Conservation (phyloP, 2,888 invertebrate species). For the Odiellus spinosus region DNA sequence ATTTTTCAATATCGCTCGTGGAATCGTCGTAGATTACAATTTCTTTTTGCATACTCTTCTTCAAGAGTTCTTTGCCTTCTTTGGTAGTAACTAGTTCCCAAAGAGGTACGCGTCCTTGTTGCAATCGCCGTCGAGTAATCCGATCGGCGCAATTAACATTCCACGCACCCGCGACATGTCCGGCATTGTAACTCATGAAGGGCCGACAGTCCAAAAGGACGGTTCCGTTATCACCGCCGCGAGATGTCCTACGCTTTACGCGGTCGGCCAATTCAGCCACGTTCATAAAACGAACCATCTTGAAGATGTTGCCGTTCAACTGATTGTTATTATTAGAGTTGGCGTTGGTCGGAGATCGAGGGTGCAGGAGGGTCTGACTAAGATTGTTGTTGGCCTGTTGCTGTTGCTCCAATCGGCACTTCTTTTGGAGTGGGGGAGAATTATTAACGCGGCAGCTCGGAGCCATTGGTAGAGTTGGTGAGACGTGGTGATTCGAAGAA, state of each 20-base stretch:
- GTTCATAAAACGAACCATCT: neutral
- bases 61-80: slow-evolving; percentile 45
- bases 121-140: slow-evolving; percentile 47
- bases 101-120: slow-evolving; percentile 46
- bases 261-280: neutral
- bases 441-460: neutral
- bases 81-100: slow-evolving; percentile 47
- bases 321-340: neutral
- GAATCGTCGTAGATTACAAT: slow-evolving; percentile 54
- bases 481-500: too few relatives aligned
- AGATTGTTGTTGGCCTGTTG: neutral
- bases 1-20: slow-evolving; percentile 43
- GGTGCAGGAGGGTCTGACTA: neutral
- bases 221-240: slow-evolving; percentile 25
- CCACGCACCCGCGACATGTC: slow-evolving; percentile 48
- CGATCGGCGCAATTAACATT: slow-evolving; percentile 54
- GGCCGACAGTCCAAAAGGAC: slow-evolving; percentile 48
- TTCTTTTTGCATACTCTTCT: slow-evolving; percentile 40
- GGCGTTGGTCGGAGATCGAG: neutral
- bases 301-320: neutral
- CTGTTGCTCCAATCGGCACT: neutral
- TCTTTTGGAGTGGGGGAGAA: neutral
- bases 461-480: too few relatives aligned
- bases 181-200: slow-evolving; percentile 49
- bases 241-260: slow-evolving; percentile 19